Conservation (phyloP, 2,888 invertebrate species). For the Cosmorhoe ocellata region DNA sequence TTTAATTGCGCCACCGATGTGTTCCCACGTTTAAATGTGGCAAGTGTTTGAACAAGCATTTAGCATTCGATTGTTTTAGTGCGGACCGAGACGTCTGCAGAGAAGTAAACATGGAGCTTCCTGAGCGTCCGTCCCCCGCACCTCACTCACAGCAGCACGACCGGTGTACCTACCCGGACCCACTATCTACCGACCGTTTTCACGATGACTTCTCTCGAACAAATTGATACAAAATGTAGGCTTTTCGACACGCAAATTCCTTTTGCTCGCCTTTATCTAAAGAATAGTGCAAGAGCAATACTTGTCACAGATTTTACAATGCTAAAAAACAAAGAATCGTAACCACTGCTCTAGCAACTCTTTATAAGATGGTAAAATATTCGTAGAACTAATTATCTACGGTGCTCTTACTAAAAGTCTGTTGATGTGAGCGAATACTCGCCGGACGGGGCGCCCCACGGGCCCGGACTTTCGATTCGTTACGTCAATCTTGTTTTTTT, state of each 20-base stretch:
- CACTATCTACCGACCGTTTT: constrained; percentile 3
- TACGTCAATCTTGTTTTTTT: constrained; percentile 79
- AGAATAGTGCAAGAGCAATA: constrained; percentile 8
- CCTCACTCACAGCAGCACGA: constrained; percentile 21
- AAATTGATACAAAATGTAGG: constrained; percentile 13
- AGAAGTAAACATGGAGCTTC: constrained; percentile 73
- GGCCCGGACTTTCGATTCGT: constrained; percentile 64
- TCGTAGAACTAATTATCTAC: constrained; percentile 78
- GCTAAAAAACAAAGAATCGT: constrained; percentile 55
- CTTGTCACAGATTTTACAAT: constrained; percentile 38
- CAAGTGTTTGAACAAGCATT: constrained; percentile 76
- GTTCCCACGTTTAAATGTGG: constrained; percentile 80
- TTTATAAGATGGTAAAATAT: constrained; percentile 68
- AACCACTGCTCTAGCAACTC: constrained; percentile 64
- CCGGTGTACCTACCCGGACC: constrained; percentile 14
- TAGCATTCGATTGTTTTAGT: constrained; percentile 82
- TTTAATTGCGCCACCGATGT: constrained; percentile 74
- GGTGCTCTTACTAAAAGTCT: constrained; percentile 65
- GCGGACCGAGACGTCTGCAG: constrained; percentile 73
- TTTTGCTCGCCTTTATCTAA: too few species aligned
- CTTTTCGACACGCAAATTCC: constrained; percentile 21
- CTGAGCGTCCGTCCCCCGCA: constrained; percentile 45
- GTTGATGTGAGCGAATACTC: constrained; percentile 52
- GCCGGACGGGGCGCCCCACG: constrained; percentile 69
- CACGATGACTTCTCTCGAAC: constrained; percentile 8